These are phyloP conservation scores for Oedothorax gibbosus DNA, from an alignment of 1,140 invertebrate genomes.

Conservation along the genomic window DNA sequence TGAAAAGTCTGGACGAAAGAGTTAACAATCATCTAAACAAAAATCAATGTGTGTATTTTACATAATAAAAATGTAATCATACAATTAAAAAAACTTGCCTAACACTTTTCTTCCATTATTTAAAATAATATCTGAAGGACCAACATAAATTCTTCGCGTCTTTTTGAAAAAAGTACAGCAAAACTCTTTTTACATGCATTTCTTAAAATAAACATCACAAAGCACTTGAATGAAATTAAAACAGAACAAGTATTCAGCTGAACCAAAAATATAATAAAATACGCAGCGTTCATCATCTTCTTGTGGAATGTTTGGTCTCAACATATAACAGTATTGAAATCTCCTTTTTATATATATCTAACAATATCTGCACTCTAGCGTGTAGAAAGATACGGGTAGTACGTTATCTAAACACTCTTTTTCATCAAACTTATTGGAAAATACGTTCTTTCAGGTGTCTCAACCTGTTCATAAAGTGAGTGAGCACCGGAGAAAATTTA, in stretches of 20 bases:
- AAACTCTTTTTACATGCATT: neutral
- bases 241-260: neutral
- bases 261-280: neutral
- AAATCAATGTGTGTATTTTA: too few species aligned
- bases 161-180: neutral
- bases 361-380: conserved; percentile 51
- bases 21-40: too few species aligned
- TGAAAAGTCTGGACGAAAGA: too few species aligned
- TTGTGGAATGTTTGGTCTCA: conserved; percentile 41
- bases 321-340: conserved; percentile 44
- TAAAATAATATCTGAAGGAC: too few species aligned
- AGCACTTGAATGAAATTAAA: neutral
- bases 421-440: conserved; percentile 60
- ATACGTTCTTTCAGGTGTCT: conserved; percentile 58
- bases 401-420: conserved; percentile 56
- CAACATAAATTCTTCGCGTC: too few species aligned
- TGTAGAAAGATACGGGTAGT: conserved; percentile 57
- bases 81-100: too few species aligned
- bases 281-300: neutral
- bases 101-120: too few species aligned
- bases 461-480: conserved; percentile 40
- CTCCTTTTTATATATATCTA: conserved; percentile 43
- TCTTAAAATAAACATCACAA: neutral
- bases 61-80: too few species aligned
- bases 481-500: conserved; percentile 55